These are phyloP conservation scores for Seira sanloemensis DNA, from an alignment of 2,888 invertebrate species.

Conservation along the genomic window DNA sequence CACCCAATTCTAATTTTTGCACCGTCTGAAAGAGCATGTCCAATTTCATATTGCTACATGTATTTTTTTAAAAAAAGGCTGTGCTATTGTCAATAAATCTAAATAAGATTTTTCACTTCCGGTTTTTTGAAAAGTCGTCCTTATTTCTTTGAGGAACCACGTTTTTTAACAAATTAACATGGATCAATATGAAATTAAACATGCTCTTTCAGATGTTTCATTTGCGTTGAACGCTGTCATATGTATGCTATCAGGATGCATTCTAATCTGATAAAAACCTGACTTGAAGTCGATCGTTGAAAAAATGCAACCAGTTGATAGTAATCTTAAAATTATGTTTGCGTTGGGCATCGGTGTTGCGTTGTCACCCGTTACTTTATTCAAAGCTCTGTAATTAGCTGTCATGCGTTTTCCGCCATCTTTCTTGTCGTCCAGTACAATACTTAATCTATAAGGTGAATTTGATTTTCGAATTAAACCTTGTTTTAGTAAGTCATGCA, in stretches of 20 bases:
- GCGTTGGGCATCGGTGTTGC: slow-evolving; percentile 38
- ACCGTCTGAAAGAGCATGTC: too few species aligned
- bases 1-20: too few species aligned
- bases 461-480: slow-evolving; percentile 26
- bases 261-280: slow-evolving; percentile 42
- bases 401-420: slow-evolving; percentile 27
- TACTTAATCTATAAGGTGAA: slow-evolving; percentile 22
- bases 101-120: too few species aligned
- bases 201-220: too few species aligned
- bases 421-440: slow-evolving; percentile 25
- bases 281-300: slow-evolving; percentile 19
- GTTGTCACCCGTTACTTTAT: slow-evolving; percentile 17
- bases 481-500: slow-evolving; percentile 31
- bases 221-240: slow-evolving; percentile 66
- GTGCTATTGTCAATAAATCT: too few species aligned
- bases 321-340: slow-evolving; percentile 37
- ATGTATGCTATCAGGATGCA: slow-evolving; percentile 31
- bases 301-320: slow-evolving; percentile 43
- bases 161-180: too few species aligned
- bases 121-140: too few species aligned
- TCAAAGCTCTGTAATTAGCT: slow-evolving; percentile 40
- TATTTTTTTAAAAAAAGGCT: too few species aligned
- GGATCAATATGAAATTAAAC: too few species aligned
- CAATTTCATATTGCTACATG: too few species aligned
- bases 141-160: too few species aligned